Conservation (phyloP, 2,113 vertebrate species). For the Vidua macroura region DNA sequence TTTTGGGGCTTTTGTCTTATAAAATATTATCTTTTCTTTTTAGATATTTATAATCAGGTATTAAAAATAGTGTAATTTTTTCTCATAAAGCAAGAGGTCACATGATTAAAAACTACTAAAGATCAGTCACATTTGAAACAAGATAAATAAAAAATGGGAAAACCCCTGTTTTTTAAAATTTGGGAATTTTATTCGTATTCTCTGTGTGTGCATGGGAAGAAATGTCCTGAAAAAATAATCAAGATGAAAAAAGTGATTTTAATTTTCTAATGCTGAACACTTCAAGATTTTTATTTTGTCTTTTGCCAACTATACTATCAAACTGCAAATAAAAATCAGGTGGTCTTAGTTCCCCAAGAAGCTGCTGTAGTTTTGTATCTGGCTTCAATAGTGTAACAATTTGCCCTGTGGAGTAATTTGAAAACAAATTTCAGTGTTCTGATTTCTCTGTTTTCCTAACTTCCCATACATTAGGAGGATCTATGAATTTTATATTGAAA, state of each 20-base stretch:
- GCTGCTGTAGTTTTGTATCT: neutral
- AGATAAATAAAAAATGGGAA: neutral
- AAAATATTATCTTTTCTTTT: neutral
- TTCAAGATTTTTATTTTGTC: neutral
- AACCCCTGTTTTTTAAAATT: neutral
- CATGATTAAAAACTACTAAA: neutral
- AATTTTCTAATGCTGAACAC: neutral
- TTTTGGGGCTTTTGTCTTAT: neutral
- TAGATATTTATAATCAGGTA: neutral
- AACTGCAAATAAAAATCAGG: neutral
- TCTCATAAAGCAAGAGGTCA: neutral
- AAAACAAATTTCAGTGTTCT: neutral
- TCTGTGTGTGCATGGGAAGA: neutral
- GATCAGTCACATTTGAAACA: neutral
- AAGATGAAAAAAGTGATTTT: neutral
- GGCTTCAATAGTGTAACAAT: neutral
- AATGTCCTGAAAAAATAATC: neutral
- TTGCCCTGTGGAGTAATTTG: neutral
- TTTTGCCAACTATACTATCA: neutral
- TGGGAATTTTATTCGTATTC: accelerated
- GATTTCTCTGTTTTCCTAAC: neutral
- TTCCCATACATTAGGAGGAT: neutral
- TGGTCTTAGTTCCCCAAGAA: neutral
- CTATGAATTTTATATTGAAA: neutral
- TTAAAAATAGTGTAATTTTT: neutral